Evolutionary conservation across 2,888 invertebrate species (phyloP).

Genomic region (Hyalella azteca): DNA sequence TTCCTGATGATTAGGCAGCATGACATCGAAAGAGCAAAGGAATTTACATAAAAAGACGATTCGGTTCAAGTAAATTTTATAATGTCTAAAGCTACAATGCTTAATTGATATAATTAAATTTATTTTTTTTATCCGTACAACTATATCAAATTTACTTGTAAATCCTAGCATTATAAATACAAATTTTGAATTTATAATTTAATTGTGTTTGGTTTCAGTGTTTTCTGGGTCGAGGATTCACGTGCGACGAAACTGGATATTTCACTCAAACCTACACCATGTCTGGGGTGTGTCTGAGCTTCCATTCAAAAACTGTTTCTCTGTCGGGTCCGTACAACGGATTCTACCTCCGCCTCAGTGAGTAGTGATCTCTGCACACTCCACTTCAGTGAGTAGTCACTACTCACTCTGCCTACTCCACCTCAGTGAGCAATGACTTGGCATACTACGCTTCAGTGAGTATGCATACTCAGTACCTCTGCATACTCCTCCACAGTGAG

Average conservation of each 20-base stretch:
- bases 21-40: too few relatives aligned
- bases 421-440: neutral
- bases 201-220: slow-evolving; percentile 34
- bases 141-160: too few relatives aligned
- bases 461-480: too few relatives aligned
- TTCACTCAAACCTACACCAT: slow-evolving; percentile 36
- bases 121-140: too few relatives aligned
- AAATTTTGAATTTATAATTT: neutral
- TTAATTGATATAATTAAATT: too few relatives aligned
- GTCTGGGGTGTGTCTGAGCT: slow-evolving; percentile 40
- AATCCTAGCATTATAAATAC: too few relatives aligned
- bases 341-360: slow-evolving; percentile 43
- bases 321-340: slow-evolving; percentile 44
- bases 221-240: slow-evolving; percentile 29
- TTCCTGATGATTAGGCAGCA: too few relatives aligned
- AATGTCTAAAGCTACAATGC: too few relatives aligned
- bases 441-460: neutral
- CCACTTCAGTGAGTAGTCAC: slow-evolving; percentile 15
- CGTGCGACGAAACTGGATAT: slow-evolving; percentile 8
- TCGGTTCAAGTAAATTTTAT: too few relatives aligned
- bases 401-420: neutral
- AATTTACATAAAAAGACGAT: too few relatives aligned
- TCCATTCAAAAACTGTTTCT: slow-evolving; percentile 11
- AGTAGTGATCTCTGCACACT: neutral
- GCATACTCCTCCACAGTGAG: too few relatives aligned